Conservation (phyloP, 2,888 invertebrate species). For the Troides helena region DNA sequence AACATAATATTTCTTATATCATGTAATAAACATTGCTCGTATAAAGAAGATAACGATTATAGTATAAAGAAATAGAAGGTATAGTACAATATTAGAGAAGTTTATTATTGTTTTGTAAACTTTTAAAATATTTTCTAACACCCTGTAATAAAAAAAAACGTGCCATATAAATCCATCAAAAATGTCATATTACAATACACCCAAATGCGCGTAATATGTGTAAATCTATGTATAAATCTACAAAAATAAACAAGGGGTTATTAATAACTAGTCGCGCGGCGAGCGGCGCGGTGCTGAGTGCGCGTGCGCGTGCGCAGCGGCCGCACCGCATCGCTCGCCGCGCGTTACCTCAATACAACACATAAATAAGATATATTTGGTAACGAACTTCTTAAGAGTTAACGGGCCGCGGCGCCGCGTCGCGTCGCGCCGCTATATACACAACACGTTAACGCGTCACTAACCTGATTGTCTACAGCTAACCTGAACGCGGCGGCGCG, state of each 20-base stretch:
- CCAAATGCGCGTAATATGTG: constrained; percentile 41
- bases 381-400: constrained; percentile 73
- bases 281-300: not conserved
- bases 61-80: not conserved
- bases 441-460: constrained; percentile 55
- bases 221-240: constrained; percentile 48
- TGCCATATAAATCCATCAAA: constrained; percentile 32
- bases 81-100: not conserved
- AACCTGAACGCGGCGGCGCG: constrained; percentile 42
- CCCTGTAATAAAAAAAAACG: constrained; percentile 31
- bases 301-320: constrained; percentile 1
- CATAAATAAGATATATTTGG: constrained; percentile 79
- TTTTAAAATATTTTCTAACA: constrained; percentile 32
- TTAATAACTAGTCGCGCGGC: constrained; percentile 32
- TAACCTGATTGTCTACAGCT: constrained; percentile 62
- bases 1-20: not conserved
- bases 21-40: not conserved
- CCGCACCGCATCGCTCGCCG: constrained; percentile 24
- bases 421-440: constrained; percentile 40
- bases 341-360: constrained; percentile 46
- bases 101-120: not conserved
- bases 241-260: constrained; percentile 46
- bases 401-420: constrained; percentile 48
- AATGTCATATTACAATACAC: constrained; percentile 40
- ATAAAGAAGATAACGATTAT: not conserved